A percentile compares a stretch with the other conserved stretches of the same genome.
Conservation (phyloP, 2,113 vertebrate species). For the Nannobrachium achirus region DNA sequence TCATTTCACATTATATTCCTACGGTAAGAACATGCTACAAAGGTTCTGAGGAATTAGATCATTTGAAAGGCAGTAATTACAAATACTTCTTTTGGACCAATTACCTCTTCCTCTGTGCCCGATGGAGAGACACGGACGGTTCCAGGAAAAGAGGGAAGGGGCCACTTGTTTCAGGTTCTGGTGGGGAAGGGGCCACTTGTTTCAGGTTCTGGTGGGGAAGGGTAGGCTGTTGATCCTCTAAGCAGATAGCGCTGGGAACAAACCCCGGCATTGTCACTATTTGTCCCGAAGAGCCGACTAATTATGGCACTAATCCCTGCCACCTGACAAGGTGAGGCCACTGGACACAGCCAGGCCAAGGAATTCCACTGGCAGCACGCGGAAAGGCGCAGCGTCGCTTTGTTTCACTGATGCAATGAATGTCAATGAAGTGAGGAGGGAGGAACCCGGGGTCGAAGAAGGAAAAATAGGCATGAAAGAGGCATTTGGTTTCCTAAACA, state of each 20-base stretch:
- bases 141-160: not conserved
- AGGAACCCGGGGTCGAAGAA: constrained; percentile 17
- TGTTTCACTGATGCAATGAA: constrained; percentile 27
- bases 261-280: constrained; percentile 61
- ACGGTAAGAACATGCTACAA: no score
- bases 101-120: not conserved
- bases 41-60: no score
- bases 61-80: no score
- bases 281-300: constrained; percentile 34
- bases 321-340: constrained; percentile 63
- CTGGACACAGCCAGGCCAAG: constrained; percentile 12
- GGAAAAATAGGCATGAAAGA: not conserved
- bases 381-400: constrained; percentile 17
- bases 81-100: no score
- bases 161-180: not conserved
- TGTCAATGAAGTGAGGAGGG: constrained; percentile 22
- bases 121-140: not conserved
- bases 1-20: no score
- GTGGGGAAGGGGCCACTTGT: not conserved
- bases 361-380: constrained; percentile 23
- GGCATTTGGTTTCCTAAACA: constrained; percentile 3
- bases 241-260: constrained; percentile 55
- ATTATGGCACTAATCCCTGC: constrained; percentile 60
- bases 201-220: not conserved
- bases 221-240: constrained; percentile 38